phyloP scores from a whole-genome alignment of 2,888 invertebrate genomes.

The Pelosia muscerda region DNA sequence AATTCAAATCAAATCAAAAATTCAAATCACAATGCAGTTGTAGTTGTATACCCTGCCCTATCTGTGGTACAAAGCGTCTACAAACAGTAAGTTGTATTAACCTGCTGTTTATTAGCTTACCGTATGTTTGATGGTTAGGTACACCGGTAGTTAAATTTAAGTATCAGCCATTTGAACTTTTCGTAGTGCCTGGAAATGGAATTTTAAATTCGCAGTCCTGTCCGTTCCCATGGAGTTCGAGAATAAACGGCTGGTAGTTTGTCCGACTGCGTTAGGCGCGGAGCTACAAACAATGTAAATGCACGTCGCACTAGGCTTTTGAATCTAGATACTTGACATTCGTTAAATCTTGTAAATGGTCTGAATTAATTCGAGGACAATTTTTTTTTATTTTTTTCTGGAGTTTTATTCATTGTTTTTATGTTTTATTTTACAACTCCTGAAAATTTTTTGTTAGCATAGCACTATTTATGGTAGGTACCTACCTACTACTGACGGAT shows the following conservation, averaged over 20 bases:
- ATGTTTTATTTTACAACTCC: no score
- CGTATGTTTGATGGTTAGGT: slow-evolving; percentile 27
- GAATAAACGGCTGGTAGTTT: slow-evolving; percentile 60
- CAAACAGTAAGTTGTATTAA: neutral
- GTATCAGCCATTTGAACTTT: slow-evolving; percentile 69
- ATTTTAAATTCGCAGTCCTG: slow-evolving; percentile 76
- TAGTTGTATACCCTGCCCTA: no score
- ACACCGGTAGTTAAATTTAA: slow-evolving; percentile 39
- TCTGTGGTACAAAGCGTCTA: neutral
- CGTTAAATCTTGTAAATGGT: slow-evolving; percentile 46
- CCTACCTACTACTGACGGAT: no score
- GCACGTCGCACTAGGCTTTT: slow-evolving; percentile 34
- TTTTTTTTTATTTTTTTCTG: slow-evolving; percentile 11
- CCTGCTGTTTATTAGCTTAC: neutral
- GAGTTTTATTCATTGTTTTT: neutral
- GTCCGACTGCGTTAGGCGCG: slow-evolving; percentile 53
- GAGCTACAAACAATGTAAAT: slow-evolving; percentile 42
- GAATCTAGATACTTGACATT: slow-evolving; percentile 35
- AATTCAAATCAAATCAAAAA: no score
- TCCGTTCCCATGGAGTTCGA: slow-evolving; percentile 57
- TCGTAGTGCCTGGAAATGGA: slow-evolving; percentile 72
- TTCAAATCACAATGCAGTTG: no score
- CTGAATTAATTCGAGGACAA: slow-evolving; percentile 18
- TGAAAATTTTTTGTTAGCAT: no score
- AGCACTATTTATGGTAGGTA: no score